Evolutionary conservation across 92 coral and sea anemone species (phyloP), one percentile per base, ranked within the genome.

Genomic region (Paramuricea clavata): DNA sequence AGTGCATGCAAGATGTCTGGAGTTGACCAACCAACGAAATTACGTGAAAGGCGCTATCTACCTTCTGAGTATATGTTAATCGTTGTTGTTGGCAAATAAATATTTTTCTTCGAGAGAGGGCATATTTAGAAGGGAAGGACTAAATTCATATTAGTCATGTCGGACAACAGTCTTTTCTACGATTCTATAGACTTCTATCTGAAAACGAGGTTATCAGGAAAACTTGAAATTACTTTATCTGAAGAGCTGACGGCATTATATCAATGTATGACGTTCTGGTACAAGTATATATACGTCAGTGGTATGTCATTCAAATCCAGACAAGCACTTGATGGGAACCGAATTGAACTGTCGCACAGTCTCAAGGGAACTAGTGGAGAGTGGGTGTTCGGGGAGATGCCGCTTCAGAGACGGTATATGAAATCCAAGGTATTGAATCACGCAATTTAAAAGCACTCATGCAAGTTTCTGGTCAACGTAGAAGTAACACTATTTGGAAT

Each of bases 221-320:
- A 70, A 21, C 49, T 70, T 5, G 21, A 39, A 43, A 34, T 19
- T 2, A 8, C 19, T 70, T 34, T 70, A 39, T 11, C 43, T 0
- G 49, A 34, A 70, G 26, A 22, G 6, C 3, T 70, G 52, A 43
- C 76, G 0, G 49, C 12, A 1, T 12, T 6, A 1, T 70, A 34
- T 19, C 76, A 70, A 31, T 70, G 76, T n/a, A 70, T 70, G 76
- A 34, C 76, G 19, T 70, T 70, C 49, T 70, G 44, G 76, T 70
- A 70, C 19, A 70, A 70, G 49, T 30, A 12, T 5, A 34, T 4
- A 0, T 11, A 39, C 9, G 16, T 21, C 49, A 11, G 1, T 13
- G 52, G 76, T 19, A 34, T 70, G 76, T 6, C 27, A 26, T 34
- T 70, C 25, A 22, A 30, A 34, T 12, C 76, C 15, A 30, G 7